Evolutionary conservation across 2,888 invertebrate species (phyloP), one percentile per base, ranked within the genome.

Genomic region (Troilus luridus): DNA sequence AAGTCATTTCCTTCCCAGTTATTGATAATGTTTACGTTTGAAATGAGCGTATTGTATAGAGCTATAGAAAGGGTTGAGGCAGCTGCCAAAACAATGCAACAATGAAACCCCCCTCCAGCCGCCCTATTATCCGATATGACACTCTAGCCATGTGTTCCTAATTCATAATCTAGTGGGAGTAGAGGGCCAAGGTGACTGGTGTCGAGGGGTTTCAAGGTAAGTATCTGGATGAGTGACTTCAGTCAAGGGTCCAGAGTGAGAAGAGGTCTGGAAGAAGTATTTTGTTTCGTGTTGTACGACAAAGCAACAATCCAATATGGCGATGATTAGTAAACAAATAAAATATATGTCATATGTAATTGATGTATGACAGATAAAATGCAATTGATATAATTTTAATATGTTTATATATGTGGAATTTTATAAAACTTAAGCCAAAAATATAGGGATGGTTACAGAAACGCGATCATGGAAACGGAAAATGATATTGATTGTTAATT

Each of bases 71-170:
- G 41, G 72, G 72, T 27, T 77, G 72, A 77, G 7, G 27, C 72
- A 77, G 72, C 72, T 77, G 72, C 72, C 72, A 77, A 77, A 77
- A 77, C 72, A 77, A 77, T 77, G 72, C 10, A 41, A 77, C 72
- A 77, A 77, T 77, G 19, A 12, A 41, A 14, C n/a, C 27, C 72
- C 12, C 17, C 41, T 77, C 14, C 41, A 41, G 7, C 27, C 3
- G 72, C 14, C 8, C 72, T 41, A 77, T 77, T 77, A 77, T 77
- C 72, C 72, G 8, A 17, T 21, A 41, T 77, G 72, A 77, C 72
- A 77, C 72, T 77, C 72, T 19, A 77, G 14, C 19, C 72, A 77
- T 77, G 27, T 41, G 41, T 77, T 77, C 9, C 41, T 41, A 77
- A 77, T 41, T 77, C 72, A 77, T 41, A 77, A 77, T 77, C 72